Percentiles rank a stretch among this genome's conserved stretches.
Evolutionary conservation across 2,113 vertebrate genomes (phyloP).

Genomic region (Zapornia atra): DNA sequence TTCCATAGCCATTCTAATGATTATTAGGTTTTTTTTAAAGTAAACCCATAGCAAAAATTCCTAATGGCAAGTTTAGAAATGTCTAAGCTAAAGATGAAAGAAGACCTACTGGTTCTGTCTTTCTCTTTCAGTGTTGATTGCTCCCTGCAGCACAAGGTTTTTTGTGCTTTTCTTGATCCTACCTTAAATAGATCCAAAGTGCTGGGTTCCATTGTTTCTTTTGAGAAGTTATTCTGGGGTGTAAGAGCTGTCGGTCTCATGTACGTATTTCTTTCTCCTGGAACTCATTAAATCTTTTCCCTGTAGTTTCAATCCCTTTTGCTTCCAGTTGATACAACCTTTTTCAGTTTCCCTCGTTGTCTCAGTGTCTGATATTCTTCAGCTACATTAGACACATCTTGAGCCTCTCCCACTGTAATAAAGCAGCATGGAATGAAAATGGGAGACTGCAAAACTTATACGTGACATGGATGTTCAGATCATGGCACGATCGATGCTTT

Average conservation of each 20-base stretch:
- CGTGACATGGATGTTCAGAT: neutral
- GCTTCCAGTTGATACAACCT: neutral
- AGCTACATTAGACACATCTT: neutral
- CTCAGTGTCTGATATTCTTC: neutral
- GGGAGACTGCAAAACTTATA: neutral
- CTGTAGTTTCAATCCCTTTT: neutral
- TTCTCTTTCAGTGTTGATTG: neutral
- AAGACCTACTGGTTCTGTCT: neutral
- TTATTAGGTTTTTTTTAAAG: too few species aligned
- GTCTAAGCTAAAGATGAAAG: neutral
- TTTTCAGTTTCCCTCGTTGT: neutral
- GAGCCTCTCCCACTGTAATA: neutral
- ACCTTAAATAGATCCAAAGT: neutral
- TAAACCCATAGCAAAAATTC: neutral
- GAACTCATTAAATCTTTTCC: conserved; percentile 5
- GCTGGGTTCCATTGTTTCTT: neutral
- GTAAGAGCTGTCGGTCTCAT: neutral
- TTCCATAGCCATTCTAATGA: neutral
- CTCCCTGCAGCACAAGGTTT: neutral
- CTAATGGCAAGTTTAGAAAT: neutral
- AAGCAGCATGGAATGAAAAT: neutral
- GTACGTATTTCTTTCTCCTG: neutral
- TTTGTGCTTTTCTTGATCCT: neutral
- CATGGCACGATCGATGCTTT: neutral
- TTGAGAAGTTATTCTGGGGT: neutral